These are phyloP conservation scores for Orussus abietinus DNA, from an alignment of 1,140 invertebrate species.

Conservation along the genomic window DNA sequence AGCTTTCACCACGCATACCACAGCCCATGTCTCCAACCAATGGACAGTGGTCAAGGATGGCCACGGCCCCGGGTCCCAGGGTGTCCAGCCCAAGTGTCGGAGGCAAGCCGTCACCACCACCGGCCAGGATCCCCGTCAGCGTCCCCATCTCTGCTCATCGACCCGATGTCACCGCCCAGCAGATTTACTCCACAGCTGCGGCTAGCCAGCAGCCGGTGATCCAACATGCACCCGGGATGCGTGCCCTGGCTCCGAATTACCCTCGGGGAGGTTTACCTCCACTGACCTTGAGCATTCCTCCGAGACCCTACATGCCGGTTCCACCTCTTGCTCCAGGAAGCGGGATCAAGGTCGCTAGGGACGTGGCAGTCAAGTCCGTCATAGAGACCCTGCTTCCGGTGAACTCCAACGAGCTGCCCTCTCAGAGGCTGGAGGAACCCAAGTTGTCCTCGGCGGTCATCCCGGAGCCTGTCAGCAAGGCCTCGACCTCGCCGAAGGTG, in stretches of 20 bases:
- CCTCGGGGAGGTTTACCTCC: slow-evolving; percentile 45
- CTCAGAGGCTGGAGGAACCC: slow-evolving; percentile 38
- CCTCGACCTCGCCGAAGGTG: slow-evolving; percentile 48
- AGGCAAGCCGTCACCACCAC: slow-evolving; percentile 23
- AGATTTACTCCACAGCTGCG: slow-evolving; percentile 46
- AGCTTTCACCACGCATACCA: slow-evolving; percentile 30
- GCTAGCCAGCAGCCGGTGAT: slow-evolving; percentile 49
- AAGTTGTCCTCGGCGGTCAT: slow-evolving; percentile 45
- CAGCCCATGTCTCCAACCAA: slow-evolving; percentile 44
- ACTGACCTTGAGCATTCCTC: slow-evolving; percentile 44
- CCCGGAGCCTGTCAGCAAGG: slow-evolving; percentile 42
- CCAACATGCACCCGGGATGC: slow-evolving; percentile 48
- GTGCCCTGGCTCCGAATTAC: slow-evolving; percentile 41
- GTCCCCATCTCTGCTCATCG: slow-evolving; percentile 39
- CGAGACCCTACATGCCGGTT: slow-evolving; percentile 45
- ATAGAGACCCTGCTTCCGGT: slow-evolving; percentile 46
- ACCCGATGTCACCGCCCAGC: slow-evolving; percentile 33
- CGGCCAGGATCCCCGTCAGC: slow-evolving; percentile 39
- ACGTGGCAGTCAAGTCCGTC: slow-evolving; percentile 36
- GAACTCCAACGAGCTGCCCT: slow-evolving; percentile 34
- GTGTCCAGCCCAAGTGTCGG: no score
- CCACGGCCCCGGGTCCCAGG: no score
- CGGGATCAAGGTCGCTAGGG: slow-evolving; percentile 35
- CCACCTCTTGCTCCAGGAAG: slow-evolving; percentile 33
- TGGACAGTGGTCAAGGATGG: slow-evolving; percentile 43